Evolutionary conservation across 2,113 vertebrate genomes (phyloP).

Genomic region (Climacteris rufus): DNA sequence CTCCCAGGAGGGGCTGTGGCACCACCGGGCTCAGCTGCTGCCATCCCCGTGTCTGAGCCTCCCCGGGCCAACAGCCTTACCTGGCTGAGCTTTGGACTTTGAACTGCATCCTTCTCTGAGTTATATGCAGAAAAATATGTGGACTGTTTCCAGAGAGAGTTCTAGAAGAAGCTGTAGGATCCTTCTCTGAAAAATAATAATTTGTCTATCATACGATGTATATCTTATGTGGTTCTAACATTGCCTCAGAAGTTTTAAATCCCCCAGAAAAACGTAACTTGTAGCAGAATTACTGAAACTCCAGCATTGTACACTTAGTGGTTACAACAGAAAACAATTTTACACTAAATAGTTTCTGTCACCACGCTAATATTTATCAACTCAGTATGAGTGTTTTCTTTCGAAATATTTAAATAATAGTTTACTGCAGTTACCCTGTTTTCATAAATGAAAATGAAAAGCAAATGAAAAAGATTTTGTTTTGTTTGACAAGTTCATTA

Average conservation of each 20-base stretch:
- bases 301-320: background rate
- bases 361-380: background rate
- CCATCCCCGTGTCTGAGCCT: background rate
- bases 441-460: background rate
- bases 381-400: background rate
- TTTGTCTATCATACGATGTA: fast-evolving
- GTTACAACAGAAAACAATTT: background rate
- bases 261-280: background rate
- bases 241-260: background rate
- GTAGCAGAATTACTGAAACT: background rate
- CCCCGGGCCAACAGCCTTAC: no score
- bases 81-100: background rate
- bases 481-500: background rate
- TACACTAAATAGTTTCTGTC: background rate
- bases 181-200: background rate
- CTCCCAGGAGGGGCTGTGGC: background rate
- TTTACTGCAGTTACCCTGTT: background rate
- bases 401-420: background rate
- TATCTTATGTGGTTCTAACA: background rate
- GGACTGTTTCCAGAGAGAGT: background rate
- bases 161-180: background rate
- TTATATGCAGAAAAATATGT: background rate
- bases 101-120: background rate
- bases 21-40: background rate
- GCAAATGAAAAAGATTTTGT: background rate